These are phyloP conservation scores for Solenodon paradoxus DNA, from an alignment of 2,113 vertebrate genomes.

Conservation along the genomic window DNA sequence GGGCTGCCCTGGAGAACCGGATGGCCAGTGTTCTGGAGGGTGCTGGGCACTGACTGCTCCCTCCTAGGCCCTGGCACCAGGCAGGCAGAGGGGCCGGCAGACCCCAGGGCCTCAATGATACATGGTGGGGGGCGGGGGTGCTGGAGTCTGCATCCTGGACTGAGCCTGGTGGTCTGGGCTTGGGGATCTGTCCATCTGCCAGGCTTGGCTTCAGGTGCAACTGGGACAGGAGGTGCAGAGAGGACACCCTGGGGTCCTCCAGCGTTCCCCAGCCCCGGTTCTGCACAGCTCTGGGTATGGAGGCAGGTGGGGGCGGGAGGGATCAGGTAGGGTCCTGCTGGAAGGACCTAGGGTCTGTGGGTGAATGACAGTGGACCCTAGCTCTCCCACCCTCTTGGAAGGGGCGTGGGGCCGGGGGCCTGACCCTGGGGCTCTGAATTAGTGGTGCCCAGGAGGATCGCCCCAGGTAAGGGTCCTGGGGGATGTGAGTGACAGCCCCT, in stretches of 20 bases:
- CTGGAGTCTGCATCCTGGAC: not conserved
- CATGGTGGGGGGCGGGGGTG: not conserved
- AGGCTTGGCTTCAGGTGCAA: not conserved
- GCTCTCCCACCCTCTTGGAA: not conserved
- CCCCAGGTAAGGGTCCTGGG: fast-evolving
- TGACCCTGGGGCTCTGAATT: not conserved
- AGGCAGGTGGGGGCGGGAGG: too few species aligned
- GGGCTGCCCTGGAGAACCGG: not conserved
- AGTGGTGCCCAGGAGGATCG: not conserved
- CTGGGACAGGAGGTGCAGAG: not conserved
- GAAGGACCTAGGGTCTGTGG: not conserved
- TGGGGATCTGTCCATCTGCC: not conserved
- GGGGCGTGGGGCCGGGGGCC: not conserved
- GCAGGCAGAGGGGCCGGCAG: not conserved
- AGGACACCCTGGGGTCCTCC: not conserved
- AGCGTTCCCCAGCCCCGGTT: not conserved
- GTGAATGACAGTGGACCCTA: not conserved
- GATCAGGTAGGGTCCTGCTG: too few species aligned
- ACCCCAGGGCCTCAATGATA: not conserved
- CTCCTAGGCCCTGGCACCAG: too few species aligned
- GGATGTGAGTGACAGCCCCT: not conserved
- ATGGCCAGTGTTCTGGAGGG: not conserved
- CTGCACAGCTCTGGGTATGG: not conserved
- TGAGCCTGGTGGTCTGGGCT: not conserved
- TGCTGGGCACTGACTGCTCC: not conserved